Evolutionary conservation across 2,888 invertebrate species (phyloP), one percentile per base, ranked within the genome.

Genomic region (Saturnia japonica): DNA sequence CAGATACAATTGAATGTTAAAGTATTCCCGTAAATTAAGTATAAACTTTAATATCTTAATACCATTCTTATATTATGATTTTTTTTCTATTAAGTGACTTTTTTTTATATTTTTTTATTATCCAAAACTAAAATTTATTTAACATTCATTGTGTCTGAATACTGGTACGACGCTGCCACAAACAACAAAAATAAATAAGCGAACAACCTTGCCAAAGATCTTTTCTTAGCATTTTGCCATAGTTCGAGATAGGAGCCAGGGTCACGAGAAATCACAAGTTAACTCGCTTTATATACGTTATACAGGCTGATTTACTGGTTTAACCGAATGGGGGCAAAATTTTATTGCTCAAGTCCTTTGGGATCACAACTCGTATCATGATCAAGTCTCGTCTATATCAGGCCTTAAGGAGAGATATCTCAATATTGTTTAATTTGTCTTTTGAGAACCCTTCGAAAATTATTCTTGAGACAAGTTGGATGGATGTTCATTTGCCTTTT

Each of bases 251-350:
- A 87, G 85, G 82, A 85, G 80, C 82, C 85, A 85, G 83, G 87
- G 89, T 88, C 82, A 90, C 86, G 90, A 90, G 88, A 91, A 91
- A 90, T 91, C 89, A 89, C 85, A 86, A 87, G 87, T 88, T 87
- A 90, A 89, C 87, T 85, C 86, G 86, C 86, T 89, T 90, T 91
- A 86, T 88, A 87, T 84, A 83, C 82, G 82, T 88, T n/a, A 85
- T 82, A 87, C 88, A 86, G 85, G 80, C 86, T 90, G 91, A 90
- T 90, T 90, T 90, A 90, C 86, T 85, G 82, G 82, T 82, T 88
- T 89, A 88, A 91, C 90, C 88, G 90, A 87, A 88, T 82, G 77
- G 76, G 80, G 80, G 81, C 78, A 78, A 83, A 78, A 84, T 85
- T 88, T 86, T 89, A 89, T 88, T 87, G 85, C 82, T 75, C 76